Base-by-base conservation (phyloP, 2,888 invertebrate species). In the Stegana nigrithorax region DNA sequence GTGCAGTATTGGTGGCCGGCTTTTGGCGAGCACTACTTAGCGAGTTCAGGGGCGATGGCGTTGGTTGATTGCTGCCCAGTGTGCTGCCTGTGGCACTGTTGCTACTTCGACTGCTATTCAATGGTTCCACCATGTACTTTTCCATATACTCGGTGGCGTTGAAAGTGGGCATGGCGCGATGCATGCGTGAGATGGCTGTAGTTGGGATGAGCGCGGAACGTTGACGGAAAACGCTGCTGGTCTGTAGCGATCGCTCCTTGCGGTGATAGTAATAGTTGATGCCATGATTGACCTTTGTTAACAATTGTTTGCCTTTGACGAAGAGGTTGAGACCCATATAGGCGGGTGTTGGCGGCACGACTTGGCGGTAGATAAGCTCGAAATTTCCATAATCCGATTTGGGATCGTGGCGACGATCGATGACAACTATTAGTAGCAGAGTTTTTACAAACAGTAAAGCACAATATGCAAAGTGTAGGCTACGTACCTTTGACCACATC, bases 401-500 rank as follows among this genome's bases (percentile, higher is more conserved):
- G 21, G 90, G 88, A 81, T 92, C 91, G 60, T 87, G 86, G 56
- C 91, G 89, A 61, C 90, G 89, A 83, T 95, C 95, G 8, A 95
- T 86, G 4, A 94, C 91, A 75, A 95, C 95, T 95, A 84, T 25
- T 88, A 88, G 68, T 1, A 27, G 14, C 4, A 29, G 10, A 21
- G 3, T 47, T n/a, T 12, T 4, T 47, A 21, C 7, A 12, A 23
- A 21, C 21, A 7, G 1, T 8, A 14, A 7, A 53, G 29, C 2
- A 29, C 1, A 2, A n/a, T n/a, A n/a, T n/a, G n/a, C n/a, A n/a
- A n/a, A n/a, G n/a, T 14, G 6, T 55, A n/a, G 27, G 29, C n/a
- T 5, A 58, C 69, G 71, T 80, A 95, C 96, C 96, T 92, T 96
- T 96, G 47, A 97, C 88, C 3, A 94, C 90, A 86, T 97, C 97